Evolutionary conservation across 1,140 invertebrate species (phyloP), one percentile per base, ranked within the genome.

Genomic region (Epicauta chinensis): DNA sequence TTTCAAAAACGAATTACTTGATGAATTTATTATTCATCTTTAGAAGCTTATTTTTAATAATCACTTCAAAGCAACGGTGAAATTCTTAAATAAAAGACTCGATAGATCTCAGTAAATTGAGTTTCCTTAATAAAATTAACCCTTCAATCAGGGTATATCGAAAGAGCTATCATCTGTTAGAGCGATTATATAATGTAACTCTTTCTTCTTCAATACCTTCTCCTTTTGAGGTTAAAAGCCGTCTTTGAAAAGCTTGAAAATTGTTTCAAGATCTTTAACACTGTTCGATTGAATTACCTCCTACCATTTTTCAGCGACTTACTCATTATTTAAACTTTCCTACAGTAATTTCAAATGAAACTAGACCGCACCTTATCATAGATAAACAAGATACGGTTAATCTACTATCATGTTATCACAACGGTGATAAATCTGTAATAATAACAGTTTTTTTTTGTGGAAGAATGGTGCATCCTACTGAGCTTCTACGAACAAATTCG

Each of bases 391-490:
- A 32, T 39, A n/a, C n/a, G n/a, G n/a, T n/a, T n/a, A n/a, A n/a
- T n/a, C n/a, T n/a, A n/a, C n/a, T n/a, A n/a, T n/a, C n/a, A n/a
- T n/a, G n/a, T n/a, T n/a, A n/a, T n/a, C n/a, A n/a, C n/a, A n/a
- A n/a, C n/a, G n/a, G n/a, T n/a, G n/a, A n/a, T n/a, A n/a, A n/a
- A n/a, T n/a, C n/a, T n/a, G n/a, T n/a, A n/a, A n/a, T n/a, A n/a
- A n/a, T n/a, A n/a, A n/a, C n/a, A n/a, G n/a, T n/a, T n/a, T n/a
- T n/a, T 3, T 16, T 32, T 39, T 56, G 32, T 45, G 36, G 35
- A 36, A 23, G n/a, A 51, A 68, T 68, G 66, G 55, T 66, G n/a
- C 66, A 68, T 61, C 66, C 62, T 11, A 58, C 45, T 15, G 57
- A 62, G 47, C 51, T 68, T 36, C 44, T 68, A 35, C 52, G 66